Conservation (phyloP, 2,888 invertebrate species). For the Agriopis marginaria region DNA sequence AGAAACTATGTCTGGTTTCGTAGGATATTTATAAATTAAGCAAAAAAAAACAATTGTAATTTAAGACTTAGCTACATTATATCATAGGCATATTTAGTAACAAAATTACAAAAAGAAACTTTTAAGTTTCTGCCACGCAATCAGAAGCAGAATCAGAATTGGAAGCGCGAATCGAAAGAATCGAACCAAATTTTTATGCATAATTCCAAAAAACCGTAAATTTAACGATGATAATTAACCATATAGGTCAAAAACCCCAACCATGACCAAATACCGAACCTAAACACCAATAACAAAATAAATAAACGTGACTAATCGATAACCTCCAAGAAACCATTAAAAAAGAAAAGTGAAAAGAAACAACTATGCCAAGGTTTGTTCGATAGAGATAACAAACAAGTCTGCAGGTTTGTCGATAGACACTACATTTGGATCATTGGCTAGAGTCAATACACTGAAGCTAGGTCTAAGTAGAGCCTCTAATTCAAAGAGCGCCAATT, state of each 20-base stretch:
- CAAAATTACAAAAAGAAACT: background rate
- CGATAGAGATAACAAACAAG: conserved; percentile 46
- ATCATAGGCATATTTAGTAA: background rate
- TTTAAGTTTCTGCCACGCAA: background rate
- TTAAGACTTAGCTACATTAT: too few species aligned
- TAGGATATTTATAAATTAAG: too few species aligned
- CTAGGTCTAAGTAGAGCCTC: conserved; percentile 3
- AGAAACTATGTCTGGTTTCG: background rate
- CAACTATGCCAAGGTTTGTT: conserved; percentile 55
- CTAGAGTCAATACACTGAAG: conserved; percentile 3
- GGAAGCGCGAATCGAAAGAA: background rate
- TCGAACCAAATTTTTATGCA: background rate
- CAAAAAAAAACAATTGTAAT: too few species aligned
- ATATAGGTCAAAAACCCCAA: conserved; percentile 2
- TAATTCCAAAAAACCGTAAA: background rate
- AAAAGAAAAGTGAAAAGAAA: conserved; percentile 35
- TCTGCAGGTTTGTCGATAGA: conserved; percentile 22
- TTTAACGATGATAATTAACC: background rate
- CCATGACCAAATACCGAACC: conserved; percentile 22
- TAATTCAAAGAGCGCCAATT: background rate
- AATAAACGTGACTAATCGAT: conserved; percentile 34
- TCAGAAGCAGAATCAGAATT: background rate
- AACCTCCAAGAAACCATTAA: conserved; percentile 32
- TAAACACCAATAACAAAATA: conserved; percentile 21
- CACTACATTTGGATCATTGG: conserved; percentile 23